A percentile compares a stretch with the other conserved stretches of the same genome.
These are phyloP conservation scores for Megathymus violae DNA, from an alignment of 1,140 invertebrate genomes.

Conservation along the genomic window DNA sequence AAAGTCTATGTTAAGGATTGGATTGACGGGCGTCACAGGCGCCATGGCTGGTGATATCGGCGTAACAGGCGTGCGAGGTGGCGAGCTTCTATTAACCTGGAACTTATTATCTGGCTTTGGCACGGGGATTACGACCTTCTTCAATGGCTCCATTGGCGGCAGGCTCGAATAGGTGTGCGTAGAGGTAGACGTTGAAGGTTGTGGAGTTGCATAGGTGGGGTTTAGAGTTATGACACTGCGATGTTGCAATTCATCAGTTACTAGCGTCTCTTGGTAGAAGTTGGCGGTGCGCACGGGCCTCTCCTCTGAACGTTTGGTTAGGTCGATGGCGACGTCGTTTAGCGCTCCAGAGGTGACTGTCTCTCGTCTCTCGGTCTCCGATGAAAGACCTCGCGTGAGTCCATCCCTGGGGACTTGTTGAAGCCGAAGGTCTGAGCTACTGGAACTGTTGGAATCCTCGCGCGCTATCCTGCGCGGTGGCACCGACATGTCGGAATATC, in stretches of 20 bases:
- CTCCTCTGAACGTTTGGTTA: constrained; percentile 57
- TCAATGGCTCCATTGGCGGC: constrained; percentile 43
- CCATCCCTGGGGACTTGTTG: constrained; percentile 46
- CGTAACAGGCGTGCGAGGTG: constrained; percentile 27
- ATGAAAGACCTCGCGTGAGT: constrained; percentile 45
- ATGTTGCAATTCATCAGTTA: constrained; percentile 59
- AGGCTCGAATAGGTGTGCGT: constrained; percentile 41
- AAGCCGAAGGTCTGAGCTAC: constrained; percentile 63
- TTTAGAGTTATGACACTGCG: constrained; percentile 70
- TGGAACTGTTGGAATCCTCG: constrained; percentile 73
- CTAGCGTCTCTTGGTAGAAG: constrained; percentile 74
- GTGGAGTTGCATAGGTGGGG: constrained; percentile 65
- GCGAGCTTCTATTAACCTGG: constrained; percentile 45
- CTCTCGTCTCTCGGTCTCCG: constrained; percentile 53
- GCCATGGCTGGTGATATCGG: constrained; percentile 38
- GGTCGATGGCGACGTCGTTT: constrained; percentile 59
- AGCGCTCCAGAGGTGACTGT: constrained; percentile 46
- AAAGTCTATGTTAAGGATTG: constrained; percentile 77
- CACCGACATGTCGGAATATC: constrained; percentile 60
- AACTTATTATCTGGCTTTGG: constrained; percentile 53
- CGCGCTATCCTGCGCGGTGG: constrained; percentile 61
- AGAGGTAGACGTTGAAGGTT: constrained; percentile 69
- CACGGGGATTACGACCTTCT: constrained; percentile 50
- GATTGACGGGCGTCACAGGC: constrained; percentile 50
- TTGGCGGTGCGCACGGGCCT: constrained; percentile 63